phyloP scores from a whole-genome alignment of 2,113 vertebrate species.

The Leucopsar rothschildi region DNA sequence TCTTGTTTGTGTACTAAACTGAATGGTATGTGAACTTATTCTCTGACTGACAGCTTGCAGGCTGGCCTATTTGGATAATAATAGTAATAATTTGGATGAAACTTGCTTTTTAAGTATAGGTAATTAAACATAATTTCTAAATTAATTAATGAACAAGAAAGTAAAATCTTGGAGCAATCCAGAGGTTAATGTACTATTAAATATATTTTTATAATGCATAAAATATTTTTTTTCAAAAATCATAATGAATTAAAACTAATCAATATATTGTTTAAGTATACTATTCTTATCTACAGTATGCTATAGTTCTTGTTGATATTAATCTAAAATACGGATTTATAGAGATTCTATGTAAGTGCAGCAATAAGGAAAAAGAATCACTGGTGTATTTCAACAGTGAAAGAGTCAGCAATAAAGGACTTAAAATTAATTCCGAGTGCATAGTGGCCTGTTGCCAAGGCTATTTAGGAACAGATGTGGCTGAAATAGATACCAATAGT shows the following conservation, averaged over 20 bases:
- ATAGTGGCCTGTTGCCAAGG: constrained; percentile 73
- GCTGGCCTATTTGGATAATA: background rate
- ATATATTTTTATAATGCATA: background rate
- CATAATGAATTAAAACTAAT: background rate
- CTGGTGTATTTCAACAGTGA: constrained; percentile 51
- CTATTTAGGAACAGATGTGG: constrained; percentile 85
- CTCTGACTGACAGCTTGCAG: background rate
- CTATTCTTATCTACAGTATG: background rate
- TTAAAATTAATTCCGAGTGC: constrained; percentile 69
- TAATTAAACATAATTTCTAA: background rate
- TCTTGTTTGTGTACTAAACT: background rate
- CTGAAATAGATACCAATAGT: constrained; percentile 84
- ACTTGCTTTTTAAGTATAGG: background rate
- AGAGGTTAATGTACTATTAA: background rate
- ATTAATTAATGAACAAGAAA: background rate
- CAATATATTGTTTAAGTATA: background rate
- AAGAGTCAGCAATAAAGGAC: constrained; percentile 62
- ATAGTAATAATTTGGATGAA: background rate
- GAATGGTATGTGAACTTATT: background rate
- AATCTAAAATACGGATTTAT: background rate
- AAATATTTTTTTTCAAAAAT: background rate
- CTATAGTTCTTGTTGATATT: background rate
- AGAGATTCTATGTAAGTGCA: background rate
- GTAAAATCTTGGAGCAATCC: background rate
- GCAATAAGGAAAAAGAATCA: constrained; percentile 4